phyloP scores from a whole-genome alignment of 2,113 vertebrate species.

The Tyrannus savana region DNA sequence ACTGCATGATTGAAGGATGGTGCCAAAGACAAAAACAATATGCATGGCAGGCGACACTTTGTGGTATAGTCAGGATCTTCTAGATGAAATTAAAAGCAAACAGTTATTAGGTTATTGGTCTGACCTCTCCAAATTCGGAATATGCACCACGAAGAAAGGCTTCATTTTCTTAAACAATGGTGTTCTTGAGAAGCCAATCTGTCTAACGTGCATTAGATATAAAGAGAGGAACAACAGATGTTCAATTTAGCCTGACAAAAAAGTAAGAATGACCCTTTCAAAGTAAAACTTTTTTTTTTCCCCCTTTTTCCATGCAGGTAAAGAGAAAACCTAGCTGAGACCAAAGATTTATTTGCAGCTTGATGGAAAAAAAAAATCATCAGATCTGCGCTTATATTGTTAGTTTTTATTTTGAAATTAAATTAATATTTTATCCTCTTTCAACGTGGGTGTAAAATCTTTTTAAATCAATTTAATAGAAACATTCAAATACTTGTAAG shows the following conservation, averaged over 20 bases:
- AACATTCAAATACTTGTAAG: background rate
- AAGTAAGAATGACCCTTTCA: background rate
- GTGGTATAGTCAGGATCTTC: background rate
- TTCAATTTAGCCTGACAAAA: background rate
- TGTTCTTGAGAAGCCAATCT: background rate
- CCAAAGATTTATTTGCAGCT: background rate
- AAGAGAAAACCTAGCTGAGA: background rate
- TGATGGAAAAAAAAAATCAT: background rate
- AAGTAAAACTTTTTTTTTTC: background rate
- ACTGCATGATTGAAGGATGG: background rate
- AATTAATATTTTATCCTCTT: background rate
- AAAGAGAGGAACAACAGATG: background rate
- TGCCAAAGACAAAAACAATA: background rate
- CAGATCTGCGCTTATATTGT: background rate
- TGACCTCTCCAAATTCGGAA: background rate
- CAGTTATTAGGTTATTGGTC: background rate
- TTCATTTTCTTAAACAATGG: background rate
- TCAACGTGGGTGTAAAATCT: background rate
- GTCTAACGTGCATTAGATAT: background rate
- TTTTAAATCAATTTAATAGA: background rate
- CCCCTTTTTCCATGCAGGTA: background rate
- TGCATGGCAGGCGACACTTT: accelerated
- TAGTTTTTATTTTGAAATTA: background rate
- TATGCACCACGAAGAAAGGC: background rate
- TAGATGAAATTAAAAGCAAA: background rate